Conservation (phyloP, 2,888 invertebrate genomes). For the Cecidostiba fungosa region DNA sequence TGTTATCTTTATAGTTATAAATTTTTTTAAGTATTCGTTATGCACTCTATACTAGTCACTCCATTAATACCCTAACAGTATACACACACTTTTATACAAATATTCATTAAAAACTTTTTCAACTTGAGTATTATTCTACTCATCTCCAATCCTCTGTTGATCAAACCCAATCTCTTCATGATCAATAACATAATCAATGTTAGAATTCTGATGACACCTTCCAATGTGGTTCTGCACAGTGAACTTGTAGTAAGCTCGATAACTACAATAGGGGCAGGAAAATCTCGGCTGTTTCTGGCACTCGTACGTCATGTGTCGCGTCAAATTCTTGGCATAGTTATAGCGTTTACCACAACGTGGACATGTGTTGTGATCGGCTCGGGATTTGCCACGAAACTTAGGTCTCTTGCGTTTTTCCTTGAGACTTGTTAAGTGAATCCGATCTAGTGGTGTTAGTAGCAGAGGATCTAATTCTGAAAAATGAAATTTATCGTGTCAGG, state of each 20-base stretch:
- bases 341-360: conserved; percentile 75
- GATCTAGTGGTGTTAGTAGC: background rate
- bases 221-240: conserved; percentile 48
- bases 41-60: too few species aligned
- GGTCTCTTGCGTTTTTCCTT: background rate
- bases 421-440: background rate
- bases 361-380: conserved; percentile 65
- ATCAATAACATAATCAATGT: conserved; percentile 12
- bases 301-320: conserved; percentile 74
- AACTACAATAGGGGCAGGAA: conserved; percentile 42
- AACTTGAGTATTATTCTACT: background rate
- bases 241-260: conserved; percentile 52
- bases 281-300: conserved; percentile 43
- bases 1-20: too few species aligned
- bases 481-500: background rate
- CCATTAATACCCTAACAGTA: too few species aligned
- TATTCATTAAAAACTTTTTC: background rate
- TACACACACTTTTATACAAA: too few species aligned
- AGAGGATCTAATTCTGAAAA: conserved; percentile 45
- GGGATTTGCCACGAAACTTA: background rate
- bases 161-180: background rate
- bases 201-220: conserved; percentile 30
- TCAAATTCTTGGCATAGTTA: conserved; percentile 73
- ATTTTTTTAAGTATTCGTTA: too few species aligned
- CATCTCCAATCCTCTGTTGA: background rate